phyloP scores from a whole-genome alignment of 2,113 vertebrate genomes.

The Leiothrix lutea region DNA sequence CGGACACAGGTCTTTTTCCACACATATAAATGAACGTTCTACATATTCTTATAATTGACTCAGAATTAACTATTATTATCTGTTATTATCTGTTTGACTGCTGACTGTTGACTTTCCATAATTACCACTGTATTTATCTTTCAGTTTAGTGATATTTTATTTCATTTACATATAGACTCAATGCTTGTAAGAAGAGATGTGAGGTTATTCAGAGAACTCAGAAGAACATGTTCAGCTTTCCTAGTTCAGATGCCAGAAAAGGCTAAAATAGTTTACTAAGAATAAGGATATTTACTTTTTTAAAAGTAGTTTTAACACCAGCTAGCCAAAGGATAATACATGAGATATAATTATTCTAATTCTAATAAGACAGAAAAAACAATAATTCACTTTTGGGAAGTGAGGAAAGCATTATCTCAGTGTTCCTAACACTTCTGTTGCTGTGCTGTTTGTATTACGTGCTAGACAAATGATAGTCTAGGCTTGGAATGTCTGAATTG shows the following conservation, averaged over 20 bases:
- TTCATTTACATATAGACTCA: neutral
- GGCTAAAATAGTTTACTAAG: neutral
- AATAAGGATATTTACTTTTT: neutral
- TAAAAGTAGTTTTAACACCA: neutral
- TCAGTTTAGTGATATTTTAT: neutral
- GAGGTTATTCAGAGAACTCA: neutral
- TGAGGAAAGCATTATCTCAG: neutral
- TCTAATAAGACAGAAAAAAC: neutral
- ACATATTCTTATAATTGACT: neutral
- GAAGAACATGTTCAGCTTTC: neutral
- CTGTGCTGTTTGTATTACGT: neutral
- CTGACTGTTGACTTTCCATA: neutral
- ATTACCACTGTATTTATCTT: neutral
- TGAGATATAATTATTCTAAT: neutral
- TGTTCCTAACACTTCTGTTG: neutral
- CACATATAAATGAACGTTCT: neutral
- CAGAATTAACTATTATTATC: neutral
- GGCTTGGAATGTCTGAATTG: neutral
- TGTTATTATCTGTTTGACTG: neutral
- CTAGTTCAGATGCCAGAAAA: neutral
- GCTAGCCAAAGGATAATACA: neutral
- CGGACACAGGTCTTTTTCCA: neutral
- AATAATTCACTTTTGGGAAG: neutral
- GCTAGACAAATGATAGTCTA: neutral
- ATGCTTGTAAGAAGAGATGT: neutral